Conservation (phyloP, 2,797 vertebrate genomes). For the Myotis findleyi region DNA sequence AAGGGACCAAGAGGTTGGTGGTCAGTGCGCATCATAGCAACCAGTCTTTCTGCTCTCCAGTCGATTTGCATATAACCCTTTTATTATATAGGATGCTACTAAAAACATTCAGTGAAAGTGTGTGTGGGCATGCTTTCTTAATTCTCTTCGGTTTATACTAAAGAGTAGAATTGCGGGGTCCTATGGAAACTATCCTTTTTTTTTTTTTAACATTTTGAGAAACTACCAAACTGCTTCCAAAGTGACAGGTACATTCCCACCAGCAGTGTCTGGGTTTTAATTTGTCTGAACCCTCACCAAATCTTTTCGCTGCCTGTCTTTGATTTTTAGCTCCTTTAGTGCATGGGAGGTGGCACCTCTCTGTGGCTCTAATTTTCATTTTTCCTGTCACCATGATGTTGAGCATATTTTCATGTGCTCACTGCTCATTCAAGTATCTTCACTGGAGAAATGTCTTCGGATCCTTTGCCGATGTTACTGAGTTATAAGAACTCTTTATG, state of each 20-base stretch:
- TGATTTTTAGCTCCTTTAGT: neutral
- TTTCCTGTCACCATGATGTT: neutral
- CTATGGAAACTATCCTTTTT: no score
- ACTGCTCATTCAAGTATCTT: neutral
- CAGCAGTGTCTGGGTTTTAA: neutral
- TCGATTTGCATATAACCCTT: no score
- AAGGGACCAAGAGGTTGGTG: no score
- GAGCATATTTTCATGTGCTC: neutral
- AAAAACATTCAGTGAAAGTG: neutral
- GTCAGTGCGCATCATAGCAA: no score
- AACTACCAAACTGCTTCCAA: neutral
- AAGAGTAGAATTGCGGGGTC: neutral
- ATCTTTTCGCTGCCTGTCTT: neutral
- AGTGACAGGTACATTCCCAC: neutral
- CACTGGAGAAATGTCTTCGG: neutral
- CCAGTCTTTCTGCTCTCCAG: no score
- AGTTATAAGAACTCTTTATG: neutral
- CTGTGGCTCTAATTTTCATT: neutral
- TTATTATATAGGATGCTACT: neutral
- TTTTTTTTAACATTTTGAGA: neutral
- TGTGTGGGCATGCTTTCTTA: neutral
- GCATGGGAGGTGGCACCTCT: no score
- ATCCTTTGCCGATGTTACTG: neutral
- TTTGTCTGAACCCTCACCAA: neutral
- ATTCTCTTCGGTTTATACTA: neutral